A percentile compares a stretch with the other conserved stretches of the same genome.
Conservation (phyloP, 2,888 invertebrate genomes). For the Asteroscopus sphinx region DNA sequence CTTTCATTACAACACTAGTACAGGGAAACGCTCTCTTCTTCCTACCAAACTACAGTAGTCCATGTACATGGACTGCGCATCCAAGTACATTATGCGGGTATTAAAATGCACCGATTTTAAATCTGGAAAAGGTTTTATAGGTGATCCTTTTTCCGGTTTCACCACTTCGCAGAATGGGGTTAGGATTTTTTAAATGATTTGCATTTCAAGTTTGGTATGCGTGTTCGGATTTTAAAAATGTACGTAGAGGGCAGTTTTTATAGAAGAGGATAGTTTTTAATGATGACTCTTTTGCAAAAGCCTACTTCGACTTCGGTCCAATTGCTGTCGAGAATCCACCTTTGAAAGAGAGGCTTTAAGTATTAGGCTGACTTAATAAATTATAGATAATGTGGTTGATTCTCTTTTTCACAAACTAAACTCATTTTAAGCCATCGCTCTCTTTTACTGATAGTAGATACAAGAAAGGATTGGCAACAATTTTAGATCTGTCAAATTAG, state of each 20-base stretch:
- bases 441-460: too few relatives aligned
- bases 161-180: constrained; percentile 21
- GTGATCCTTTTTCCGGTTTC: constrained; percentile 24
- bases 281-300: too few relatives aligned
- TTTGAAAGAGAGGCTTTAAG: too few relatives aligned
- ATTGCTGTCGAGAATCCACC: too few relatives aligned
- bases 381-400: too few relatives aligned
- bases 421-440: too few relatives aligned
- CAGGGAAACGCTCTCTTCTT: constrained; percentile 83
- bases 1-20: constrained; percentile 80
- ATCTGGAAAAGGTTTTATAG: constrained; percentile 41
- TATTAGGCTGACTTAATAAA: too few relatives aligned
- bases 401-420: too few relatives aligned
- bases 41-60: constrained; percentile 69
- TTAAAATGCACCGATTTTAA: constrained; percentile 70
- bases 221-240: background rate
- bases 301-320: too few relatives aligned
- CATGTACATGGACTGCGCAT: too few relatives aligned
- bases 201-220: background rate
- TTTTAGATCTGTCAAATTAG: too few relatives aligned
- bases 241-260: background rate
- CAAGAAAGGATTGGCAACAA: too few relatives aligned
- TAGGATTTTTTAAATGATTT: constrained; percentile 13
- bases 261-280: background rate
- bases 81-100: constrained; percentile 59